Conservation (phyloP, 2,888 invertebrate genomes). For the Magallana nippona region DNA sequence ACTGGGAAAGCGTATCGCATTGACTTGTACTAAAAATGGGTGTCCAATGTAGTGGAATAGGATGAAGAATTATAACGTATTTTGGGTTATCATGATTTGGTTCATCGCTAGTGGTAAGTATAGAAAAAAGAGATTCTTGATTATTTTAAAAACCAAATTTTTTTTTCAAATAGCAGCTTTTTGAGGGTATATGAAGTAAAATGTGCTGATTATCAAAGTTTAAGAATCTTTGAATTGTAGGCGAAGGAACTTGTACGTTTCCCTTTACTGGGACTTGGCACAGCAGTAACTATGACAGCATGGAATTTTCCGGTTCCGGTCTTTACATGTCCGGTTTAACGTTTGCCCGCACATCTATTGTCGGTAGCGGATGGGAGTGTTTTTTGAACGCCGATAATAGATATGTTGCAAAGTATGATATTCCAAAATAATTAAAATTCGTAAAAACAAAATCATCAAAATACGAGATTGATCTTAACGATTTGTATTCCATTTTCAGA, state of each 20-base stretch:
- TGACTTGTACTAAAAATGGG: not conserved
- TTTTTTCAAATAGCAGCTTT: too few relatives aligned
- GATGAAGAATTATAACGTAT: not conserved
- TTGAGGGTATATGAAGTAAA: too few relatives aligned
- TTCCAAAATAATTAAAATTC: not conserved
- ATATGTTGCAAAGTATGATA: not conserved
- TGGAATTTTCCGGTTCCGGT: not conserved
- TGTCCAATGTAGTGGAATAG: not conserved
- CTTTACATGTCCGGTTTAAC: constrained; percentile 16
- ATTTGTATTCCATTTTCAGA: not conserved
- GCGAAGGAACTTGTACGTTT: not conserved
- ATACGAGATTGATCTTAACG: not conserved
- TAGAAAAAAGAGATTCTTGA: too few relatives aligned
- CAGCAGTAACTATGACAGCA: constrained; percentile 30
- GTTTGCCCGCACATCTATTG: constrained; percentile 1
- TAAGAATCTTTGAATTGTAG: not conserved
- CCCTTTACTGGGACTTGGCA: not conserved
- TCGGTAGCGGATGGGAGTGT: constrained; percentile 13
- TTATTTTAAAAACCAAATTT: too few relatives aligned
- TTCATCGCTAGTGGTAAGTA: not conserved
- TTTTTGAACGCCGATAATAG: not conserved
- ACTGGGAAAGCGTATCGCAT: not conserved
- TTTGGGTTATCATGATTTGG: not conserved
- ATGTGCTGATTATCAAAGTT: not conserved
- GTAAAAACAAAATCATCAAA: too few relatives aligned